Evolutionary conservation across 2,113 vertebrate genomes (phyloP), one percentile per base, ranked within the genome.

Genomic region (Trochalopteron elliotii): DNA sequence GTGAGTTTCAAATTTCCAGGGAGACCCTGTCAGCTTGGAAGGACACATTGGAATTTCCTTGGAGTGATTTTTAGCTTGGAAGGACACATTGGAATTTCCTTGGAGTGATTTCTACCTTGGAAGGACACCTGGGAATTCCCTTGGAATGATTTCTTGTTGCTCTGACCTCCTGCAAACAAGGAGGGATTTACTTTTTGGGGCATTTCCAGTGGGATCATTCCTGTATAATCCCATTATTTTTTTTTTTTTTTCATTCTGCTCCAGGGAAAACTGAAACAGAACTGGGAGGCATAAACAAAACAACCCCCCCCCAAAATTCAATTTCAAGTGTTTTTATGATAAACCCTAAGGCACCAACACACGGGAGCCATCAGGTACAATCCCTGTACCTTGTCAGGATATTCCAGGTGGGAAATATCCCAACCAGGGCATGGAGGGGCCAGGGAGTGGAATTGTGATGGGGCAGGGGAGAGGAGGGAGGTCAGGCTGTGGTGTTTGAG

Each of bases 361-460:
- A 4, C 0, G 0, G 35, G 30, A 60, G 39, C 31, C 16, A 33
- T 45, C 14, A 9, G 42, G 37, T 23, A 10, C 19, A 25, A 45
- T 5, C 33, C 11, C 40, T 6, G 10, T 2, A 1, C 27, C 37
- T 28, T 17, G 17, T 5, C 1, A 2, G 24, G 7, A 21, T 44
- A 40, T 75, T 53, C 56, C 37, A 30, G 33, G 19, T 25, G 49
- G 74, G 71, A 87, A 93, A 50, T 4, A 28, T 11, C 25, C 2
- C 27, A 7, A 1, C 1, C 1, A 0, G 0, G 20, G 45, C 14
- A 25, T 0, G 22, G 14, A 49, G 15, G 45, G 6, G 45, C 45
- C 21, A 12, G 21, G 45, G 56, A 25, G 4, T 0, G 28, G 19
- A 19, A 7, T 12, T 3, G 0, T 0, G 27, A 3, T 9, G 39